phyloP scores from a whole-genome alignment of 2,113 vertebrate species.

The Hypanus sabinus region DNA sequence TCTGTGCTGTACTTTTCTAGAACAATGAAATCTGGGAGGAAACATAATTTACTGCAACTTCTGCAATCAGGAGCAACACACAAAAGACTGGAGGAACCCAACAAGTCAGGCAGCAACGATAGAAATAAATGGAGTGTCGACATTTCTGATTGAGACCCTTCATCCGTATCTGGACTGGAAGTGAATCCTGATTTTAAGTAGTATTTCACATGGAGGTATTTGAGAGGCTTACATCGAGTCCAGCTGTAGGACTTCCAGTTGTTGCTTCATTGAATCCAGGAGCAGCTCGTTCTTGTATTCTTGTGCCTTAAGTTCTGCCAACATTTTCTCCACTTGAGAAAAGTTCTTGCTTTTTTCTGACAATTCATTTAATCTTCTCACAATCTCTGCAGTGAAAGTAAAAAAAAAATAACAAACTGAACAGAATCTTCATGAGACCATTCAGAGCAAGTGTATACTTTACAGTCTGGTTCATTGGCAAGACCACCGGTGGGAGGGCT shows the following conservation, averaged over 20 bases:
- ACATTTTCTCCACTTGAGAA: slow-evolving; percentile 45
- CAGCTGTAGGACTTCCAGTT: slow-evolving; percentile 42
- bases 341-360: slow-evolving; percentile 41
- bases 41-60: too few relatives aligned
- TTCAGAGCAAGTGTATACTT: not conserved
- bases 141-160: too few relatives aligned
- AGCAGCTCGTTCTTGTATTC: slow-evolving; percentile 46
- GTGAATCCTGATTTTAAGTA: not conserved
- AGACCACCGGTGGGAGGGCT: too few relatives aligned
- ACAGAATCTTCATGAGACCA: not conserved
- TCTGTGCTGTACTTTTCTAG: too few relatives aligned
- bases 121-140: too few relatives aligned
- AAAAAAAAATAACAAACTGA: slow-evolving; percentile 22
- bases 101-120: too few relatives aligned
- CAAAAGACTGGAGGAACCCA: too few relatives aligned
- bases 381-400: slow-evolving; percentile 41
- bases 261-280: slow-evolving; percentile 44
- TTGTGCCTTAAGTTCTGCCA: slow-evolving; percentile 44
- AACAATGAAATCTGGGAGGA: not conserved
- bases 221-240: slow-evolving; percentile 40
- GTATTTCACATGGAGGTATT: not conserved
- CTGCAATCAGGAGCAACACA: too few relatives aligned
- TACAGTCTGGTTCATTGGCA: too few relatives aligned
- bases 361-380: slow-evolving; percentile 44
- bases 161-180: not conserved